Evolutionary conservation across 2,113 vertebrate species (phyloP).

Genomic region (Mastomys coucha): DNA sequence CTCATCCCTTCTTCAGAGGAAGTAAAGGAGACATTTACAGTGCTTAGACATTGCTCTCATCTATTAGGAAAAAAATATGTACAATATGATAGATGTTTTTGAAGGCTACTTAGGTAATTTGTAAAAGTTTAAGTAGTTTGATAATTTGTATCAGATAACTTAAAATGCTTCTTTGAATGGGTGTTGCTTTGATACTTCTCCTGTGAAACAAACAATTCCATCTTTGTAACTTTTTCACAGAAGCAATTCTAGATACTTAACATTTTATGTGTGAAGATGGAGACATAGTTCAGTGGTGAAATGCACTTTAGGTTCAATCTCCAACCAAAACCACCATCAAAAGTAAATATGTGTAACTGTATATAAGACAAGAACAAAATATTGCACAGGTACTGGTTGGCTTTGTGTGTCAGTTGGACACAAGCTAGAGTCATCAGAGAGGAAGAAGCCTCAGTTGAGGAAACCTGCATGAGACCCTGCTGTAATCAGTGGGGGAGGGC

Average conservation of each 20-base stretch:
- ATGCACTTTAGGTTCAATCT: neutral
- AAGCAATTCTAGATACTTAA: slow-evolving; percentile 31
- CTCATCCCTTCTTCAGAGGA: too few species aligned
- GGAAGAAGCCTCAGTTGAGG: too few species aligned
- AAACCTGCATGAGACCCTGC: too few species aligned
- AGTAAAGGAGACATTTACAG: too few species aligned
- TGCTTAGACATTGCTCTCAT: neutral
- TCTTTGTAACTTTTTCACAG: neutral
- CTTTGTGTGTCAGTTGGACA: too few species aligned
- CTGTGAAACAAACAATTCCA: neutral
- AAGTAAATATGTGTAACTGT: slow-evolving; percentile 21
- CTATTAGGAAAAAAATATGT: neutral
- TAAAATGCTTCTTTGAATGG: slow-evolving; percentile 27
- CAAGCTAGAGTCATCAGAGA: too few species aligned
- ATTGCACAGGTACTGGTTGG: neutral
- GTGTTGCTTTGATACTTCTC: neutral
- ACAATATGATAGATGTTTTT: slow-evolving; percentile 1
- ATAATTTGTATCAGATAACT: slow-evolving; percentile 19
- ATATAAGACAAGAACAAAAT: neutral
- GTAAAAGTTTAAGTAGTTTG: neutral
- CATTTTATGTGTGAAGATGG: neutral
- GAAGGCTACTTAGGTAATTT: neutral
- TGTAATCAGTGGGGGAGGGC: too few species aligned
- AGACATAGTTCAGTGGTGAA: neutral
- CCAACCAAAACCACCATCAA: neutral